These are phyloP conservation scores for Arctopsyche grandis DNA, from an alignment of 1,140 invertebrate species.

Conservation along the genomic window DNA sequence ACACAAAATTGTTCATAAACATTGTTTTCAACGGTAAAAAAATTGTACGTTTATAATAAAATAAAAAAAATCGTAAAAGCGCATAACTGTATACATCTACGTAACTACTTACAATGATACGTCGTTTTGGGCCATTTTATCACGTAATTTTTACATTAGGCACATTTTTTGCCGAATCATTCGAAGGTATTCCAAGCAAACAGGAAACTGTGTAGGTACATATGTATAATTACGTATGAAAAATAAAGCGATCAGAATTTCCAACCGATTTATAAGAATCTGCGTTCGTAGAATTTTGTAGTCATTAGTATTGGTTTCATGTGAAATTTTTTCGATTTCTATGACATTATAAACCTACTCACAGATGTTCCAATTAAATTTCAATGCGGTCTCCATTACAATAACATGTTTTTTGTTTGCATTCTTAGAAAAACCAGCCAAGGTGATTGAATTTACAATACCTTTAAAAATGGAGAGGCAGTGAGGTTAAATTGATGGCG, in stretches of 20 bases:
- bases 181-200: neutral
- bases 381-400: neutral
- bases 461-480: no score
- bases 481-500: no score
- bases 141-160: constrained; percentile 24
- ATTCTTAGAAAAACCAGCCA: constrained; percentile 6
- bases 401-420: neutral
- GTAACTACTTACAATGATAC: constrained; percentile 1
- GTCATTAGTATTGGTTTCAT: no score
- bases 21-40: neutral
- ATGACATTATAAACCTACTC: neutral
- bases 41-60: neutral
- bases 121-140: neutral
- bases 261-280: no score
- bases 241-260: no score
- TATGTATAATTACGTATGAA: no score
- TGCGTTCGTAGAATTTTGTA: no score
- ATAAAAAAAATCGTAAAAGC: neutral
- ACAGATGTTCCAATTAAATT: neutral
- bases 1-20: neutral
- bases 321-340: no score
- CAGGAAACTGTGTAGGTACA: no score
- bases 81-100: neutral
- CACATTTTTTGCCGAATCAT: neutral
- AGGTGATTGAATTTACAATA: neutral